Evolutionary conservation across 2,113 vertebrate genomes (phyloP), one percentile per base, ranked within the genome.

Genomic region (Proterorhinus semilunaris): DNA sequence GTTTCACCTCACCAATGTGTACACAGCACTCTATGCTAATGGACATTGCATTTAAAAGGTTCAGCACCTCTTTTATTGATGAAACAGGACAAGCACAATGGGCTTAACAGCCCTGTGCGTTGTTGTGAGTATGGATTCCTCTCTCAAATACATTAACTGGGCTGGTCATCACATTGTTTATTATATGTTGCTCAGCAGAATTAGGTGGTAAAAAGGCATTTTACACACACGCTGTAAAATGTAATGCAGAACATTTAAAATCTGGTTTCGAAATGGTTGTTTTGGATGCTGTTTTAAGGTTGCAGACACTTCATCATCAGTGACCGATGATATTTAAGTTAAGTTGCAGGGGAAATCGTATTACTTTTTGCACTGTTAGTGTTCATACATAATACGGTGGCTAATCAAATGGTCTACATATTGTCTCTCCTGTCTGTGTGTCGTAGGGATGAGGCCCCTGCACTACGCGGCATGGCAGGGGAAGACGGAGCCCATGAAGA

Each of bases 381-480:
- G 21, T 21, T 21, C 21, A 21, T 21, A 21, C 21, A 21, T 21
- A 21, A 21, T 21, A 21, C 21, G 21, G 21, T 21, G 21, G 21
- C 21, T 21, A 21, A 74, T 68, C 46, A 51, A 47, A 53, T 57
- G 71, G 46, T 65, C 16, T 72, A 55, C 45, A 59, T 71, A 66
- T 42, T 62, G 15, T 75, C 49, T 54, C 61, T 16, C 67, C 50
- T 71, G 57, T 77, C 58, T 67, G 65, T 80, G 69, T 65, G 65
- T 36, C 81, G 64, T 77, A 99, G 98, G 96, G 69, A 98, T 99
- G 97, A 91, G 97, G 49, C 97, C 98, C 0, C 85, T 99, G 76
- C 98, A 99, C 88, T 99, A 99, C 0, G 98, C 96, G 0, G 96
- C 97, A 71, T 99, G 97, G 98, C 97, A 98, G 78, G 97, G 98